A percentile compares a stretch with the other conserved stretches of the same genome.
Conservation (phyloP, 2,113 vertebrate species). For the Esox niger region DNA sequence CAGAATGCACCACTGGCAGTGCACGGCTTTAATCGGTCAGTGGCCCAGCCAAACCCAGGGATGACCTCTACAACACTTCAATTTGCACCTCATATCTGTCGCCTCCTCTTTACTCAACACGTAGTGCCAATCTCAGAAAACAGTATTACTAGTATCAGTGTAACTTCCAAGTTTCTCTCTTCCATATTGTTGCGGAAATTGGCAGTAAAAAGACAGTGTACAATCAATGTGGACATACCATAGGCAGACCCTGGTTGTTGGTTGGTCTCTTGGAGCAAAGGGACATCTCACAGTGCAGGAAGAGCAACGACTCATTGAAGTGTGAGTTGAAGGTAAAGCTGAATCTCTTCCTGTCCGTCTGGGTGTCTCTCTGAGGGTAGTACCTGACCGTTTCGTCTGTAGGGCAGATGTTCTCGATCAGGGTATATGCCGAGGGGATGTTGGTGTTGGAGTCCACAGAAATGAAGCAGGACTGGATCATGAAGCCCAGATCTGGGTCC, state of each 20-base stretch:
- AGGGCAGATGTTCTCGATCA: slow-evolving; percentile 94
- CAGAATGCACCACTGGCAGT: too few species aligned
- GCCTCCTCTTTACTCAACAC: too few species aligned
- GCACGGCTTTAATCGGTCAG: too few species aligned
- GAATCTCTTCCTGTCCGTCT: slow-evolving; percentile 82
- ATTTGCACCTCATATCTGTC: too few species aligned
- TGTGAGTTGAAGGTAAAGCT: slow-evolving; percentile 86
- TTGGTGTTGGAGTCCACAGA: slow-evolving; percentile 79
- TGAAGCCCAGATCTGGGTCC: slow-evolving; percentile 85
- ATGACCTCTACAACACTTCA: too few species aligned
- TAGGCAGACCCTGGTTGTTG: slow-evolving; percentile 65
- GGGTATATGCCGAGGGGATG: slow-evolving; percentile 74
- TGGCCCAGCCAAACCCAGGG: too few species aligned
- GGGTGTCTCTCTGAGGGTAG: slow-evolving; percentile 70
- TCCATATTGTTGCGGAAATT: too few species aligned
- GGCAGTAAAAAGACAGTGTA: too few species aligned
- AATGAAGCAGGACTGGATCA: slow-evolving; percentile 87
- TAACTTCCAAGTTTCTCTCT: too few species aligned
- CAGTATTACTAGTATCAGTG: too few species aligned
- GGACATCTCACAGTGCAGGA: slow-evolving; percentile 91
- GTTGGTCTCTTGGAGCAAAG: slow-evolving; percentile 76
- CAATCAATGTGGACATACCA: slow-evolving; percentile 66
- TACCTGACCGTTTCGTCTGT: slow-evolving; percentile 84
- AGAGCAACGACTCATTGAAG: slow-evolving; percentile 81
- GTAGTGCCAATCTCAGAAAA: too few species aligned